Evolutionary conservation across 2,797 vertebrate genomes (phyloP), one percentile per base, ranked within the genome.

Genomic region (Podargus strigoides): DNA sequence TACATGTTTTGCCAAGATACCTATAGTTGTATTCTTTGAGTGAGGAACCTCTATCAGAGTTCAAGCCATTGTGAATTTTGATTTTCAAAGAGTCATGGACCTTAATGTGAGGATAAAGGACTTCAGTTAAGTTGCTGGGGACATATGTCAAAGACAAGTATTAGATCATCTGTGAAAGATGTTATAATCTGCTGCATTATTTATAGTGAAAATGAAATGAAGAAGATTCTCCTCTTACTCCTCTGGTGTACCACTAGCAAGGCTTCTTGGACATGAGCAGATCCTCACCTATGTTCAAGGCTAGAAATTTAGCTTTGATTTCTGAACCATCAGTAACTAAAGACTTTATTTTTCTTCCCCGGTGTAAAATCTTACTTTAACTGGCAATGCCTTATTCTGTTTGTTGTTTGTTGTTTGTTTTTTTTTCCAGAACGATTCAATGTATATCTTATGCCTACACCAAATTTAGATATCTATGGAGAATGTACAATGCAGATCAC

Each of bases 401-500:
- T 44, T 14, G 30, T 19, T 30, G 28, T 49, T 28, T 79, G 39
- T 50, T 58, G 22, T 36, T 14, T 67, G 7, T 37, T 77, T 39
- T 49, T 39, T 95, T 97, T 92, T 93, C 55, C 98, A 99, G 99
- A 99, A 88, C 98, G 99, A 60, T 99, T 99, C 98, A 99, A 99
- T 60, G 99, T 99, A 56, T 99, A 99, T 96, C 98, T 99, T 77
- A 99, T 99, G 99, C 99, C 99, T 90, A 99, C 99, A 23, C 99
- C 99, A 27, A 99, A 99, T 98, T 98, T 99, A 98, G 99, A 99
- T 97, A 99, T 99, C 97, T 99, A 99, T 34, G 99, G 99, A 32
- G 99, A 99, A 98, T 99, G 99, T 98, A 99, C 99, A 92, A 99
- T 99, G 99, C 99, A 99, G 98, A 99, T 99, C 97, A 99, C 99